Conservation (phyloP, 1,140 invertebrate genomes). For the Mesaphorura yosii region DNA sequence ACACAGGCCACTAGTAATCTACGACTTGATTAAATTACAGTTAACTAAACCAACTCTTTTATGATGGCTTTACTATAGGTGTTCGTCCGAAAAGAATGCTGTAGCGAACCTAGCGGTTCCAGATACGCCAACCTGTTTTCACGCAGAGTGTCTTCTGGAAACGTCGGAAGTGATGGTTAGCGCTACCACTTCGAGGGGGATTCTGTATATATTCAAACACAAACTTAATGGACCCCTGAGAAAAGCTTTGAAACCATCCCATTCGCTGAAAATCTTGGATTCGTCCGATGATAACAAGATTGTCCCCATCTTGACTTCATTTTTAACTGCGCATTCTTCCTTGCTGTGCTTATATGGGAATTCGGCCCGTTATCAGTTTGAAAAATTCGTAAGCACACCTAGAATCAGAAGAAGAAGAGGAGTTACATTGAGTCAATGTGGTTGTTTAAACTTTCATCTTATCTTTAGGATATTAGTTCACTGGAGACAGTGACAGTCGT, state of each 20-base stretch:
- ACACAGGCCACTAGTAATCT: no score
- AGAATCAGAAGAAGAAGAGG: not conserved
- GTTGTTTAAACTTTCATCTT: not conserved
- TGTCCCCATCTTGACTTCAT: slow-evolving; percentile 43
- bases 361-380: slow-evolving; percentile 20
- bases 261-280: slow-evolving; percentile 55
- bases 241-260: slow-evolving; percentile 59
- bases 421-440: not conserved
- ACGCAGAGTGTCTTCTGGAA: slow-evolving; percentile 48
- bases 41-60: no score
- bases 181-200: slow-evolving; percentile 57
- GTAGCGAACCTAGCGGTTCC: slow-evolving; percentile 32
- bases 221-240: slow-evolving; percentile 53
- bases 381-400: slow-evolving; percentile 17
- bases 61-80: no score
- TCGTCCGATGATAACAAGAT: slow-evolving; percentile 40
- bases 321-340: slow-evolving; percentile 34
- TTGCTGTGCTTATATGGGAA: slow-evolving; percentile 19
- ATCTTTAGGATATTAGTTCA: not conserved
- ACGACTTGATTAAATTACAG: no score
- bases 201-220: slow-evolving; percentile 62
- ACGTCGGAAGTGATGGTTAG: slow-evolving; percentile 45
- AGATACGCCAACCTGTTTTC: slow-evolving; percentile 14
- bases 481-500: not conserved
- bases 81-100: slow-evolving; percentile 17